Evolutionary conservation across 2,888 invertebrate species (phyloP).

Genomic region (Rhodophaea formosa): DNA sequence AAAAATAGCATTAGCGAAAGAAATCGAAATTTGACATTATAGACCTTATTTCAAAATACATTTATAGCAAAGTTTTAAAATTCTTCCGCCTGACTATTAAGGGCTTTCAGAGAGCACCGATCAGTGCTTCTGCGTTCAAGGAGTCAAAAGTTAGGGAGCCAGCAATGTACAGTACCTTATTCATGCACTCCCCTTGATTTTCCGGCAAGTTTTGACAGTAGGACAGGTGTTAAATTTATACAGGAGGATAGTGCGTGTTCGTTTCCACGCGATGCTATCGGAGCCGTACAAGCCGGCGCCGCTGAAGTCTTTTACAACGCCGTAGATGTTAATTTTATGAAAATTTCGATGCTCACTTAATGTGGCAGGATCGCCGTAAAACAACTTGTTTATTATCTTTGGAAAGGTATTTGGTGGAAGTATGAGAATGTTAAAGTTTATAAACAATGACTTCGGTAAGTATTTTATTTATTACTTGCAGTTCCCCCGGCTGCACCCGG

Average conservation of each 20-base stretch:
- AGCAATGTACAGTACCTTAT: slow-evolving; percentile 40
- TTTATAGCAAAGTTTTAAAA: too few species aligned
- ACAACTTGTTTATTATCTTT: slow-evolving; percentile 4
- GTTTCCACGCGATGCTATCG: slow-evolving; percentile 50
- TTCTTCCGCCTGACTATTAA: too few species aligned
- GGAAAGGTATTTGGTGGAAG: neutral
- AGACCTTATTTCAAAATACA: too few species aligned
- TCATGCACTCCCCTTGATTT: slow-evolving; percentile 32
- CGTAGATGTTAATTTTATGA: slow-evolving; percentile 53
- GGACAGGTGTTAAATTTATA: slow-evolving; percentile 70
- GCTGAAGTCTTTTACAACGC: slow-evolving; percentile 44
- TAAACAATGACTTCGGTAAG: too few species aligned
- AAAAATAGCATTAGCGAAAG: too few species aligned
- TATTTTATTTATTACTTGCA: too few species aligned
- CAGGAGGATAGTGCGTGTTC: slow-evolving; percentile 50
- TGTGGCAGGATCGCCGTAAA: slow-evolving; percentile 21
- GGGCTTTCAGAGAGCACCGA: too few species aligned
- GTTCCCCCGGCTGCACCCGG: too few species aligned
- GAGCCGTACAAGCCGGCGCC: slow-evolving; percentile 33
- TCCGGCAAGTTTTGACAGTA: slow-evolving; percentile 47
- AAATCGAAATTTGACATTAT: too few species aligned
- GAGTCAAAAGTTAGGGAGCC: slow-evolving; percentile 31
- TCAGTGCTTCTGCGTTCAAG: too few species aligned
- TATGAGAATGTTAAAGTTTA: neutral
- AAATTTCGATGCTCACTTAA: slow-evolving; percentile 31